Evolutionary conservation across 2,113 vertebrate genomes (phyloP), one percentile per base, ranked within the genome.

Genomic region (Myrmecophaga tridactyla): DNA sequence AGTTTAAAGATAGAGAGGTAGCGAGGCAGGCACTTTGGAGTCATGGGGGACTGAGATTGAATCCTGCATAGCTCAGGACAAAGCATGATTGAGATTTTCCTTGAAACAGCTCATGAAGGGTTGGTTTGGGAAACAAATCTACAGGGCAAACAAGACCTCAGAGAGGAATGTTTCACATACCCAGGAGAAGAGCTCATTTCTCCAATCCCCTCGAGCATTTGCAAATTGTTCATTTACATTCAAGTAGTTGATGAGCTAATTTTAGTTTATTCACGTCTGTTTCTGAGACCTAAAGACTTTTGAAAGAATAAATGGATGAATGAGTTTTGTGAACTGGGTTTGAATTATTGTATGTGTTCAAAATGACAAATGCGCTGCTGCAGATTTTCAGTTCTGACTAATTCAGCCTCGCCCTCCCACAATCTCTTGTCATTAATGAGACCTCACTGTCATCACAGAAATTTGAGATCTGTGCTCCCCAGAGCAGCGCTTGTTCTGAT

Each of bases 361-460:
- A 69, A 34, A 73, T 15, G 67, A 95, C 62, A 41, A 81, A 95
- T 48, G 51, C 0, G 0, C 34, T 2, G 4, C 2, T 0, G 51
- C 13, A 25, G n/a, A 25, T 83, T 88, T 58, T 67, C 23, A 1
- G 43, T 43, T 67, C 78, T n/a, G 56, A 76, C 69, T 94, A 73
- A 25, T 46, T 89, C 94, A 58, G 39, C 78, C 88, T 67, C 18
- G 10, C 39, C 77, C 73, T 89, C 88, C 92, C 63, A 65, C 69
- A 76, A 89, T 95, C 48, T 92, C 58, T 94, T n/a, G 72, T 89
- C 91, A 14, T 88, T 94, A 94, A 90, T 10, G 69, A 96, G 92
- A 56, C 69, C 58, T 83, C 63, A 6, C 82, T 90, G 67, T 48
- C 85, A 29, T 48, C 0, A 0, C 43, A 39, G n/a, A 46, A 53